Conservation (phyloP, 2,888 invertebrate genomes). For the Acrocera orbiculus region DNA sequence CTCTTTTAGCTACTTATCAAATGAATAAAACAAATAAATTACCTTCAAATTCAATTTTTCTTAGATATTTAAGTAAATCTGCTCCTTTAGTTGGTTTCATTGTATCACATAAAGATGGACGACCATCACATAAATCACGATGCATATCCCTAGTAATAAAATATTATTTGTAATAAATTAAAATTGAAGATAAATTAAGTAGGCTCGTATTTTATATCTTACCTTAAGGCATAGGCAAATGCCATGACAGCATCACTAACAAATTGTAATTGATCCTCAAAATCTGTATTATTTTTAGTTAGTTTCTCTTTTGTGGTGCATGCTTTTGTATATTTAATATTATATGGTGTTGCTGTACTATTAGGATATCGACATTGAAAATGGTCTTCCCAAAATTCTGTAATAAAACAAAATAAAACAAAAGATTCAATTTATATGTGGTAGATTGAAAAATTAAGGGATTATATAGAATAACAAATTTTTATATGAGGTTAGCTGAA, state of each 20-base stretch:
- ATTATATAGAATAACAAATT: no score
- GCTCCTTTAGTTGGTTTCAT: constrained; percentile 85
- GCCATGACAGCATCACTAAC: constrained; percentile 93
- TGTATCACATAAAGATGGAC: constrained; percentile 61
- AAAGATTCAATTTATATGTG: neutral
- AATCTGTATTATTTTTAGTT: constrained; percentile 58
- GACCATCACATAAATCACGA: constrained; percentile 53
- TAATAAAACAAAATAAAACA: constrained; percentile 4
- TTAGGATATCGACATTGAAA: constrained; percentile 77
- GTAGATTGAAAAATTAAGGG: neutral
- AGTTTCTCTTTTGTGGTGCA: constrained; percentile 69
- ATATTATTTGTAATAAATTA: neutral
- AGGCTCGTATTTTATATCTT: constrained; percentile 16
- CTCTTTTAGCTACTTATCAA: no score
- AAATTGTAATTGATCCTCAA: constrained; percentile 88
- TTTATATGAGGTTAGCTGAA: no score
- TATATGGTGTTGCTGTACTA: constrained; percentile 66
- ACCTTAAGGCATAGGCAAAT: constrained; percentile 77
- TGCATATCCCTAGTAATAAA: constrained; percentile 62
- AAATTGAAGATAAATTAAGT: neutral
- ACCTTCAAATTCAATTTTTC: constrained; percentile 80
- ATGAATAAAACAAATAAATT: no score
- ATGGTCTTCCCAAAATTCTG: constrained; percentile 91
- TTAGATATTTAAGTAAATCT: constrained; percentile 62
- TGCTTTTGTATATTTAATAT: constrained; percentile 44